phyloP scores from a whole-genome alignment of 2,888 invertebrate species.

The Vannuccia rotundouncinata region DNA sequence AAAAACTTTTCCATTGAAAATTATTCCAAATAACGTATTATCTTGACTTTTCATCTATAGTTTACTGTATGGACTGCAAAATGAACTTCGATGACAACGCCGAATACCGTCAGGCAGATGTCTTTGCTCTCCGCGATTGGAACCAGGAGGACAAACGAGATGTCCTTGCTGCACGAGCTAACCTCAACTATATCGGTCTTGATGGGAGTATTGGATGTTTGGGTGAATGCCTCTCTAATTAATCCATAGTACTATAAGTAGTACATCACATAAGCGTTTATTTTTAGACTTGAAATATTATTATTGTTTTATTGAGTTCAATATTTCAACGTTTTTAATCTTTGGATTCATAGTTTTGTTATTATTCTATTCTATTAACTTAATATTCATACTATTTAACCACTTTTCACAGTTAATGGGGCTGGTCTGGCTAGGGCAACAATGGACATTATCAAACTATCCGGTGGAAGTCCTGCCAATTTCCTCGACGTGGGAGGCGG shows the following conservation, averaged over 20 bases:
- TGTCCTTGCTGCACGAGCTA: constrained; percentile 77
- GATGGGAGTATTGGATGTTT: constrained; percentile 89
- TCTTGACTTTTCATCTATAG: no score
- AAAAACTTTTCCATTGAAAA: no score
- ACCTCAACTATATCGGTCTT: constrained; percentile 85
- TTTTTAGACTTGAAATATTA: no score
- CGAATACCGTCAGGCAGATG: constrained; percentile 75
- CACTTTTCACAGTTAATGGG: constrained; percentile 67
- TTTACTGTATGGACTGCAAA: constrained; percentile 86
- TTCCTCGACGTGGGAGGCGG: constrained; percentile 94
- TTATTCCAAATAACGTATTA: no score
- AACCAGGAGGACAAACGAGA: constrained; percentile 86
- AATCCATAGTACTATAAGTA: no score
- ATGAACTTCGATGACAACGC: constrained; percentile 91
- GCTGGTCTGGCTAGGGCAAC: constrained; percentile 95
- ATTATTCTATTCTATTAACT: not conserved
- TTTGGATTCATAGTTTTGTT: not conserved
- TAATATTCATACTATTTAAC: not conserved
- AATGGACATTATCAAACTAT: constrained; percentile 92
- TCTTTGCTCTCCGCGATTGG: constrained; percentile 76
- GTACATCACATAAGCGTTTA: no score
- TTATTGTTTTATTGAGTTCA: no score
- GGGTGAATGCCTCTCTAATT: constrained; percentile 51
- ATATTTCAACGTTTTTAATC: not conserved
- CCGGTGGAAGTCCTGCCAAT: constrained; percentile 89